phyloP scores from a whole-genome alignment of 2,888 invertebrate genomes.

The Himalopsyche kuldschensis region DNA sequence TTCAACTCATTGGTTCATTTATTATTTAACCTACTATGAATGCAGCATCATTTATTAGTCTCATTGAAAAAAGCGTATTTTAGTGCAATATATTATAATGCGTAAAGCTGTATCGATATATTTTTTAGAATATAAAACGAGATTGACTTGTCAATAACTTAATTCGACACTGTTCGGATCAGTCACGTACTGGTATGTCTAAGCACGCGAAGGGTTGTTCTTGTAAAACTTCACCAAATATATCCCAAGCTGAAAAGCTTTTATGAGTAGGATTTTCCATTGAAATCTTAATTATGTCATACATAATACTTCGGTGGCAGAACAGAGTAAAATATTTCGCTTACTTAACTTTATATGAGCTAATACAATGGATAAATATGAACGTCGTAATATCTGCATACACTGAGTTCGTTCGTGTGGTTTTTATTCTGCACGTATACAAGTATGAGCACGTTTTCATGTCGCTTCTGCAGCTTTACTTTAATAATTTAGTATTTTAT shows the following conservation, averaged over 20 bases:
- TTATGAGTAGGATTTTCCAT: not conserved
- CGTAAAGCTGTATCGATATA: too few relatives aligned
- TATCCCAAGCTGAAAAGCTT: not conserved
- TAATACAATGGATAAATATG: not conserved
- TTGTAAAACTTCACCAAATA: not conserved
- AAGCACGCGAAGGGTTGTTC: not conserved
- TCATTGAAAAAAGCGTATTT: too few relatives aligned
- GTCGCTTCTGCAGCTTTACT: too few relatives aligned
- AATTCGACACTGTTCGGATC: not conserved
- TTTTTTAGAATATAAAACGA: too few relatives aligned
- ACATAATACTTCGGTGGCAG: not conserved
- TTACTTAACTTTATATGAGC: not conserved
- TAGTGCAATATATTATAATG: too few relatives aligned
- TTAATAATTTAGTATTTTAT: too few relatives aligned
- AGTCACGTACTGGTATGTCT: not conserved
- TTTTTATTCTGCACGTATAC: too few relatives aligned
- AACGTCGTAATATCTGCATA: not conserved
- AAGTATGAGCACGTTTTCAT: too few relatives aligned
- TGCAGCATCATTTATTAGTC: too few relatives aligned
- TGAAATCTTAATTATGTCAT: not conserved
- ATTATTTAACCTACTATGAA: too few relatives aligned
- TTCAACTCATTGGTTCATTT: too few relatives aligned
- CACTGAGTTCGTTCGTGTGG: too few relatives aligned
- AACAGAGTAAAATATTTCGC: not conserved
- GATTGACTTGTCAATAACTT: not conserved